A percentile compares a stretch with the other conserved stretches of the same genome.
Evolutionary conservation across 2,113 vertebrate genomes (phyloP).

Genomic region (Verasper variegatus): DNA sequence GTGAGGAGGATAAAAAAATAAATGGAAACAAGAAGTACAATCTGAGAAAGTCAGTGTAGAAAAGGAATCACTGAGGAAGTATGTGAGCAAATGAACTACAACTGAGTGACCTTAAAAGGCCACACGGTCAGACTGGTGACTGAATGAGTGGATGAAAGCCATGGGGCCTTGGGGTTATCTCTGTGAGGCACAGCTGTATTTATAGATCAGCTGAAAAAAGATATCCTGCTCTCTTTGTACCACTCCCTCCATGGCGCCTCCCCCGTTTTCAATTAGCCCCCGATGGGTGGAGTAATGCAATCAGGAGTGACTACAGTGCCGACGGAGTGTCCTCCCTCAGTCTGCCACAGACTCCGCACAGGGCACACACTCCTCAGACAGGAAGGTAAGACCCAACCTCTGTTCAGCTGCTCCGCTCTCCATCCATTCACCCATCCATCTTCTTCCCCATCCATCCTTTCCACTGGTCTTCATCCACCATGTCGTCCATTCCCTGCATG

Average conservation of each 20-base stretch:
- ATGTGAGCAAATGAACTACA: slow-evolving; percentile 40
- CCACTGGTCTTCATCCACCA: slow-evolving; percentile 51
- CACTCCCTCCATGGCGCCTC: slow-evolving; percentile 29
- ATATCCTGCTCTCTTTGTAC: slow-evolving; percentile 38
- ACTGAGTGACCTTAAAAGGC: slow-evolving; percentile 76
- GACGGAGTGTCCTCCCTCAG: slow-evolving; percentile 59
- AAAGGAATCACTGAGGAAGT: not conserved
- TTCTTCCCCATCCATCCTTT: slow-evolving; percentile 41
- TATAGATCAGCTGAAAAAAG: slow-evolving; percentile 82
- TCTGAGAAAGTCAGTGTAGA: not conserved
- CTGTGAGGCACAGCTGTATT: slow-evolving; percentile 77
- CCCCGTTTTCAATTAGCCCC: slow-evolving; percentile 80
- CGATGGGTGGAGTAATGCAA: slow-evolving; percentile 83
- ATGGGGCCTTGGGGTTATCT: slow-evolving; percentile 75
- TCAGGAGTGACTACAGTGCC: slow-evolving; percentile 73
- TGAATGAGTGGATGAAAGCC: slow-evolving; percentile 50
- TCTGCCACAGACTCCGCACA: slow-evolving; percentile 77
- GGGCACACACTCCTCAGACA: slow-evolving; percentile 74
- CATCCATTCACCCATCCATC: slow-evolving; percentile 60
- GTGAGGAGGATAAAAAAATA: slow-evolving; percentile 7
- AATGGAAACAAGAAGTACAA: not conserved
- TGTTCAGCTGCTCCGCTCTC: slow-evolving; percentile 55
- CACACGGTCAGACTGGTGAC: slow-evolving; percentile 37
- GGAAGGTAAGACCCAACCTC: slow-evolving; percentile 76
- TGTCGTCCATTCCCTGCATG: slow-evolving; percentile 39